phyloP scores from a whole-genome alignment of 2,113 vertebrate genomes.

The Strix uralensis region DNA sequence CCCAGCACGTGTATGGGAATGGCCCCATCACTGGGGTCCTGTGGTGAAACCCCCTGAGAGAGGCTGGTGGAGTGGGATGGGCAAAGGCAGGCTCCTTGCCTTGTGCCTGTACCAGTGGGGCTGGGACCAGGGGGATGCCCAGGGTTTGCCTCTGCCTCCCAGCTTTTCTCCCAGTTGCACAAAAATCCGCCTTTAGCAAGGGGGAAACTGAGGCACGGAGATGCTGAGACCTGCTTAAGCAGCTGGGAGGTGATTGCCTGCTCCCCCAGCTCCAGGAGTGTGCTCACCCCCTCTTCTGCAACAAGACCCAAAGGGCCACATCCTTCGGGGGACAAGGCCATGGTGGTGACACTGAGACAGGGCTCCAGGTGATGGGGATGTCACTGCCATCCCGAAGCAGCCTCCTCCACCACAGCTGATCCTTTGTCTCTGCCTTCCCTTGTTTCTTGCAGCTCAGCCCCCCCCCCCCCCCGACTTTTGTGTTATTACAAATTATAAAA shows the following conservation, averaged over 20 bases:
- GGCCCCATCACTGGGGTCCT: too few relatives aligned
- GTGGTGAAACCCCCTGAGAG: accelerated
- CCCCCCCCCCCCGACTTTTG: constrained; percentile 28
- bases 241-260: not conserved
- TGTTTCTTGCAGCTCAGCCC: not conserved
- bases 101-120: not conserved
- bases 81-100: not conserved
- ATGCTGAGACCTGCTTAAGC: not conserved
- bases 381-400: not conserved
- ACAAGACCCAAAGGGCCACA: not conserved
- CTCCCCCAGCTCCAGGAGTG: not conserved
- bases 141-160: not conserved
- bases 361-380: not conserved
- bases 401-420: not conserved
- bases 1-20: not conserved
- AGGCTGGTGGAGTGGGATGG: not conserved
- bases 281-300: not conserved
- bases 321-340: not conserved
- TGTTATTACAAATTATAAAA: constrained; percentile 83
- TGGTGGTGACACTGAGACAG: not conserved
- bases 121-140: not conserved
- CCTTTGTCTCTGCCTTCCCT: constrained; percentile 39
- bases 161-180: not conserved
- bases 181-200: not conserved
- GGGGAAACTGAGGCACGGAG: not conserved